phyloP scores from a whole-genome alignment of 1,140 invertebrate species.

The Diprion similis region DNA sequence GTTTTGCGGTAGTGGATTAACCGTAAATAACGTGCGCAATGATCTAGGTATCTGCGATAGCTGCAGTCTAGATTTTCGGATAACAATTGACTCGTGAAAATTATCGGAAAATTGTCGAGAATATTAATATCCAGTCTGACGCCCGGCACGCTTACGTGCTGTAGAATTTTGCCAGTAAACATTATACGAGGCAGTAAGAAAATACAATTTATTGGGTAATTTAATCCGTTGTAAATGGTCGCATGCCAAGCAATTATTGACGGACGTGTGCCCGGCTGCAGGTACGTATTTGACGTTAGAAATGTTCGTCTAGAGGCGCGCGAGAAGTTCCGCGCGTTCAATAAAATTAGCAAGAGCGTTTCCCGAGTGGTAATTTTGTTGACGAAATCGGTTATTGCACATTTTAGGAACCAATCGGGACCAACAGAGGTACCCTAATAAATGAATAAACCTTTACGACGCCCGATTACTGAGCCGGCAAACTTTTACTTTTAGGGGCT shows the following conservation, averaged over 20 bases:
- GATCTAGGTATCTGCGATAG: too few species aligned
- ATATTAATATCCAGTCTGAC: slow-evolving; percentile 12
- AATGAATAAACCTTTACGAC: slow-evolving; percentile 52
- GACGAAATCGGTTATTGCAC: slow-evolving; percentile 45
- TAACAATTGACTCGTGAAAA: too few species aligned
- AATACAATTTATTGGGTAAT: slow-evolving; percentile 19
- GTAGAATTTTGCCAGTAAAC: slow-evolving; percentile 21
- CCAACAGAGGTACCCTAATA: slow-evolving; percentile 38
- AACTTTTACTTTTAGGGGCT: slow-evolving; percentile 43
- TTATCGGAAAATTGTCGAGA: too few species aligned
- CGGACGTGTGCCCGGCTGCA: not conserved
- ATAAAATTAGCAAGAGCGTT: slow-evolving; percentile 28
- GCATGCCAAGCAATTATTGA: not conserved
- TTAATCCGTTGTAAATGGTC: not conserved
- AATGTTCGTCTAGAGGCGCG: not conserved
- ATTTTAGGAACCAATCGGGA: slow-evolving; percentile 38
- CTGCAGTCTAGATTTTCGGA: too few species aligned
- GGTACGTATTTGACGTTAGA: too few species aligned
- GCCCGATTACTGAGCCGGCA: slow-evolving; percentile 44
- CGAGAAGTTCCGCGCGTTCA: slow-evolving; percentile 20
- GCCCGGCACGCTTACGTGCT: slow-evolving; percentile 26
- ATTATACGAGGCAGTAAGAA: slow-evolving; percentile 27
- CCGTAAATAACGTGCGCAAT: too few species aligned
- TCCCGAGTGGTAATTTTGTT: slow-evolving; percentile 35
- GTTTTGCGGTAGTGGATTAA: too few species aligned